Base-by-base conservation (phyloP, 2,888 invertebrate genomes). In the Cistogaster globosa region DNA sequence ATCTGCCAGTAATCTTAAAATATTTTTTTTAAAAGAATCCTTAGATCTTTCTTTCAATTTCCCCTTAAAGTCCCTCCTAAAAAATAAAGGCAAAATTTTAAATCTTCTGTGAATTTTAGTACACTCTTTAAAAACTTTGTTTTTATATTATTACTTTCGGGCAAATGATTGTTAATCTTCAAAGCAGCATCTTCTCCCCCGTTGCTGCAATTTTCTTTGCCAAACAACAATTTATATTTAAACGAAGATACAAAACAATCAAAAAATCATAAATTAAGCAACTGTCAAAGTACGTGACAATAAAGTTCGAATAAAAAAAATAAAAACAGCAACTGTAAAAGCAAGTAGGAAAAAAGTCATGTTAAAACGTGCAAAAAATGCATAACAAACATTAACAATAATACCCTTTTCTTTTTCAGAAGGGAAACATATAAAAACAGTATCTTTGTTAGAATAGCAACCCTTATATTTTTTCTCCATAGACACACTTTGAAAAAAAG, bases 271-370 rank as follows among this genome's bases (percentile, higher is more conserved):
- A 85, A 85, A 85, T 85, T 82, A 85, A 76, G 75, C 78, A 85
- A 85, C 85, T 85, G 85, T 82, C 85, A 82, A 85, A 79, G 82
- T 85, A 85, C 85, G 85, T 85, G 85, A 85, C 82, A 85, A 82
- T 82, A 85, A 85, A 85, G 85, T 85, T 85, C 55, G 82, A 75
- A 76, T 79, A 60, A 57, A 74, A 57, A 74, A 60, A 48, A 63
- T 7, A 45, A 75, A 16, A 63, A 48, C 60, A 53, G 45, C 60
- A 55, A 75, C n/a, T 8, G 1, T 12, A 14, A 14, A 5, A 18
- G 51, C 51, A 51, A 42, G 12, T 12, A 53, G 18, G 20, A 5
- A 82, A 53, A 74, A 68, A 69, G 20, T 72, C 76, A 83, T 72
- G 65, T 5, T 53, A 26, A 58, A 82, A 85, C 85, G 85, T 85